Conservation (phyloP, 37 sponge, comb jelly and placozoan genomes). For the Cladorhizidae sp. region DNA sequence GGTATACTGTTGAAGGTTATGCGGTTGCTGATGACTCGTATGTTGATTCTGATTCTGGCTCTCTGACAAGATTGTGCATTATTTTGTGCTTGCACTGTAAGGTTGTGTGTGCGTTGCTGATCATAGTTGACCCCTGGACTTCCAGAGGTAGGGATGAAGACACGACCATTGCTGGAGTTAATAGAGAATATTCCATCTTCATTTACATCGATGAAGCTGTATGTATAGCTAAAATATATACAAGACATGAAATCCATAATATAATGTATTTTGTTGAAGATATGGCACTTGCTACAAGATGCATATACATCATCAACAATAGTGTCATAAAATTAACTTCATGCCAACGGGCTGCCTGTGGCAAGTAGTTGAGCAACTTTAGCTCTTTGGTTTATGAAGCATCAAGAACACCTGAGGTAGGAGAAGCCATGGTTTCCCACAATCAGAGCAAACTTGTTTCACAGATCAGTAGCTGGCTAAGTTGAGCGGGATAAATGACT, state of each 20-base stretch:
- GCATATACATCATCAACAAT: not conserved
- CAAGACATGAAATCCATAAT: not conserved
- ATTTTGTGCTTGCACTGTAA: constrained; percentile 46
- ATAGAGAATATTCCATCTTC: constrained; percentile 39
- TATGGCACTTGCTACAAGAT: not conserved
- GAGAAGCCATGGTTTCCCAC: too few species aligned
- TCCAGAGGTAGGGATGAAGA: constrained; percentile 30
- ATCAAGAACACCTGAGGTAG: too few species aligned
- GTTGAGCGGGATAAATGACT: too few species aligned
- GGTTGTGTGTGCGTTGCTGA: not conserved
- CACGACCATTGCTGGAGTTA: constrained; percentile 22
- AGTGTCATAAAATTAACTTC: too few species aligned
- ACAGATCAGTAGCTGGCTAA: too few species aligned
- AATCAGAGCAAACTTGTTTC: too few species aligned
- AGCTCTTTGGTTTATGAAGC: too few species aligned
- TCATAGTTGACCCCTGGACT: not conserved
- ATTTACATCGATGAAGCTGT: constrained; percentile 54
- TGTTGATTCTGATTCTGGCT: constrained; percentile 23
- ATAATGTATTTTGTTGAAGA: not conserved
- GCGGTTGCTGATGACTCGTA: constrained; percentile 18
- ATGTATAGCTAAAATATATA: constrained; percentile 6
- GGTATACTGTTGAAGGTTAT: not conserved
- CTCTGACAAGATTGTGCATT: constrained; percentile 37
- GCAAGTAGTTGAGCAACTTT: too few species aligned
- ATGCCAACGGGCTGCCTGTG: too few species aligned